Evolutionary conservation across 2,888 invertebrate genomes (phyloP).

Genomic region (Cinara cedri): DNA sequence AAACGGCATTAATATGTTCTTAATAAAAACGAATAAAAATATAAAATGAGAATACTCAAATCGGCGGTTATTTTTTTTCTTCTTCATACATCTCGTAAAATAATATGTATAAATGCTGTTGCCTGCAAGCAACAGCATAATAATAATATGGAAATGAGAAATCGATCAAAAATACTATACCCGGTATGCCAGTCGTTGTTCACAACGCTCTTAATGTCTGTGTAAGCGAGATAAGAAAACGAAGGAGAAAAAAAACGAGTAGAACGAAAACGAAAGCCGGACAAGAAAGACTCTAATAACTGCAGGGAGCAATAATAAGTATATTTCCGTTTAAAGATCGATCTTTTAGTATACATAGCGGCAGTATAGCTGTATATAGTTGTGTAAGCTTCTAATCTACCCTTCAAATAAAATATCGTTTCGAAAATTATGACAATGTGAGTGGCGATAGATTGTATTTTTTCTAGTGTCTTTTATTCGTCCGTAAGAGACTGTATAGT

Average conservation of each 20-base stretch:
- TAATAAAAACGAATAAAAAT: no score
- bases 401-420: constrained; percentile 24
- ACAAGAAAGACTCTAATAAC: constrained; percentile 25
- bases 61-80: background rate
- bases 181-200: background rate
- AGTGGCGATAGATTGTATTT: constrained; percentile 1
- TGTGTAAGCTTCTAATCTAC: constrained; percentile 24
- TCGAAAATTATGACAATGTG: background rate
- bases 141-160: constrained; percentile 11
- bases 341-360: constrained; percentile 23
- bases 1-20: no score
- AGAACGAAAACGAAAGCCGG: constrained; percentile 1
- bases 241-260: constrained; percentile 6
- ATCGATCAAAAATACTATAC: constrained; percentile 21
- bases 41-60: no score
- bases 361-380: no score
- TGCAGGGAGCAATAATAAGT: constrained; percentile 12
- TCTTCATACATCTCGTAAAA: constrained; percentile 16
- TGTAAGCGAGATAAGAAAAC: constrained; percentile 33
- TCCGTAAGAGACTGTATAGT: no score
- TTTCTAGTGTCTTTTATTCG: background rate
- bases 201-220: constrained; percentile 28
- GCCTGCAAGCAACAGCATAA: background rate
- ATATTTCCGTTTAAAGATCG: constrained; percentile 13
- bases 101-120: background rate